Percentiles rank a stretch among this genome's conserved stretches.
These are phyloP conservation scores for Micrasema minimum DNA, from an alignment of 1,140 invertebrate genomes.

Conservation along the genomic window DNA sequence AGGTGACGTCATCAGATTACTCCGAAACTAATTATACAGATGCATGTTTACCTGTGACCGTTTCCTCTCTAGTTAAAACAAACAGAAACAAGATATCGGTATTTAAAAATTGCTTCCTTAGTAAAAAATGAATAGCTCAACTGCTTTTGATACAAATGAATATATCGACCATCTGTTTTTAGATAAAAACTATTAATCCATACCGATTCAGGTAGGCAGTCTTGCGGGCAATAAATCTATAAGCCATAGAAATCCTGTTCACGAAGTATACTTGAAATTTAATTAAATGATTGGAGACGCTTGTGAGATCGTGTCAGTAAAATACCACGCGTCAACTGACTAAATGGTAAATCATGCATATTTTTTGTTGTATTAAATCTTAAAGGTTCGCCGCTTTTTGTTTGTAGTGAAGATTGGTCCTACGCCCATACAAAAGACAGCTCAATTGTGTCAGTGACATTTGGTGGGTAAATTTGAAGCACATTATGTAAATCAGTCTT, in stretches of 20 bases:
- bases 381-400: slow-evolving; percentile 39
- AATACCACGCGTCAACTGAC: slow-evolving; percentile 24
- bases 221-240: too few species aligned
- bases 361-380: background rate
- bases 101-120: background rate
- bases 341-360: slow-evolving; percentile 18
- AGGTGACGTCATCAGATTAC: too few species aligned
- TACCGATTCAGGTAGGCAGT: background rate
- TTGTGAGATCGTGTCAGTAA: slow-evolving; percentile 25
- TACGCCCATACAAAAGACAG: slow-evolving; percentile 39
- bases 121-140: background rate
- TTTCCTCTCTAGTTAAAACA: too few species aligned
- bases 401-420: slow-evolving; percentile 37
- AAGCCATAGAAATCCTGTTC: too few species aligned
- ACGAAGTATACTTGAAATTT: slow-evolving; percentile 1
- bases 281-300: slow-evolving; percentile 15
- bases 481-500: slow-evolving; percentile 48
- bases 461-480: slow-evolving; percentile 47
- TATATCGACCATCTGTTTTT: slow-evolving; percentile 24
- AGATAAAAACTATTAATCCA: background rate
- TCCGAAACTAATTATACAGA: too few species aligned
- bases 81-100: too few species aligned
- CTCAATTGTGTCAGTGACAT: slow-evolving; percentile 50
- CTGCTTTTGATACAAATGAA: slow-evolving; percentile 9
- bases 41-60: too few species aligned